These are phyloP conservation scores for Rhinichthys klamathensis DNA, from an alignment of 2,113 vertebrate species.

Conservation along the genomic window DNA sequence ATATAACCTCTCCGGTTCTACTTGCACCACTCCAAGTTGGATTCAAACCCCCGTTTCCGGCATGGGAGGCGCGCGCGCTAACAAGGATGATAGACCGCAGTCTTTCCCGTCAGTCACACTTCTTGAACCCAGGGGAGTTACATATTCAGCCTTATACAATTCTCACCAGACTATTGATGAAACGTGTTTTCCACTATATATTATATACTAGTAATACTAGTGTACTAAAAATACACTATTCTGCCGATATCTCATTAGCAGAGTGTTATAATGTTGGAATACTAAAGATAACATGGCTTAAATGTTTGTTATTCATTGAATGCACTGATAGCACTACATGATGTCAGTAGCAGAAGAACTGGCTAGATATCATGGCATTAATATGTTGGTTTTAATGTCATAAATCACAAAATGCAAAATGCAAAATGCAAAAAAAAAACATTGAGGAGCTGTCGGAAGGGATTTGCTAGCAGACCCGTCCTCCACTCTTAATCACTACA, in stretches of 20 bases:
- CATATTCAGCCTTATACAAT: too few species aligned
- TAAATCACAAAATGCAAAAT: neutral
- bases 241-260: neutral
- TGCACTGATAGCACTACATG: constrained; percentile 50
- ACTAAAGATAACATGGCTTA: neutral
- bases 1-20: too few species aligned
- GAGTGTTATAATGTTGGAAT: neutral
- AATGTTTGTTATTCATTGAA: constrained; percentile 49
- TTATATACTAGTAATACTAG: too few species aligned
- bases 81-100: too few species aligned
- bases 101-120: too few species aligned
- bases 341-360: constrained; percentile 13
- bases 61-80: too few species aligned
- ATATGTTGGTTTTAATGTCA: neutral
- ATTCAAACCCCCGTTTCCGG: too few species aligned
- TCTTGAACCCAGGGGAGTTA: too few species aligned
- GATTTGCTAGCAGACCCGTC: constrained; percentile 77
- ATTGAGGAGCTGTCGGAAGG: constrained; percentile 71
- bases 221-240: neutral
- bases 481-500: constrained; percentile 77
- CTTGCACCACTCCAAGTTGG: too few species aligned
- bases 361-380: neutral
- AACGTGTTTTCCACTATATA: too few species aligned
- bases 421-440: constrained; percentile 70
- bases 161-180: too few species aligned